Evolutionary conservation across 2,113 vertebrate genomes (phyloP).

Genomic region (Oryctolagus cuniculus): mOryCun1.1 NC_091435.1:131722001-131722500

Average conservation of each 20-base stretch:
- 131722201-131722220: constrained; percentile 40
- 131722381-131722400: background rate
- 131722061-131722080: background rate
- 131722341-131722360: background rate
- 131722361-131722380: background rate
- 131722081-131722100: background rate
- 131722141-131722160: background rate
- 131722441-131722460: background rate
- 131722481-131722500: constrained; percentile 7
- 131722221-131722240: background rate
- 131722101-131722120: background rate
- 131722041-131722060: background rate
- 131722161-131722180: background rate
- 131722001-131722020: background rate
- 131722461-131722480: background rate
- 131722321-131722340: background rate
- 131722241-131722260: background rate
- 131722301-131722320: background rate
- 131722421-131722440: background rate
- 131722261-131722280: background rate
- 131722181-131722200: background rate
- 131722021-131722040: background rate
- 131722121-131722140: background rate
- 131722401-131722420: background rate
- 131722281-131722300: background rate